A percentile compares a stretch with the other conserved stretches of the same genome.
Evolutionary conservation across 2,113 vertebrate genomes (phyloP).

Genomic region (Oryzias javanicus): DNA sequence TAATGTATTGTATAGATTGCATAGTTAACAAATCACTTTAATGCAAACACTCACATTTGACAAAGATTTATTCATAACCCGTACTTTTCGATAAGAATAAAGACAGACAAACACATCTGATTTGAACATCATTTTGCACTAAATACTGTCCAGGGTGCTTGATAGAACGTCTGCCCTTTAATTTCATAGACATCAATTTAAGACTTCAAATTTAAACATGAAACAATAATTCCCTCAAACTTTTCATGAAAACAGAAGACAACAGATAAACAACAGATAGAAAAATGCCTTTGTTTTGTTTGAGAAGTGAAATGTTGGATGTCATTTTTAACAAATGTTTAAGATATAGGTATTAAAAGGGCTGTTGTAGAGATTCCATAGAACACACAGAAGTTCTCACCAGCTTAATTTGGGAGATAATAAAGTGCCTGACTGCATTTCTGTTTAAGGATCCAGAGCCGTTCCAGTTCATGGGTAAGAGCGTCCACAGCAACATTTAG

Average conservation of each 20-base stretch:
- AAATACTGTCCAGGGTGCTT: slow-evolving; percentile 41
- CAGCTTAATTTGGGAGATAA: slow-evolving; percentile 18
- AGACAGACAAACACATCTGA: background rate
- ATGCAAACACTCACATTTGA: slow-evolving; percentile 50
- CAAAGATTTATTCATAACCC: slow-evolving; percentile 33
- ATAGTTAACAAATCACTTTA: slow-evolving; percentile 20
- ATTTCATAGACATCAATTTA: slow-evolving; percentile 11
- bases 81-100: slow-evolving; percentile 15
- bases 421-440: slow-evolving; percentile 27
- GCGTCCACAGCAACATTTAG: slow-evolving; percentile 22
- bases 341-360: background rate
- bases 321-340: too few relatives aligned
- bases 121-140: slow-evolving; percentile 6
- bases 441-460: background rate
- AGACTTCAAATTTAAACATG: slow-evolving; percentile 27
- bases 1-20: too few relatives aligned
- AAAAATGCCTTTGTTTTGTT: slow-evolving; percentile 33
- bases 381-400: background rate
- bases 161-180: slow-evolving; percentile 18
- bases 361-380: background rate
- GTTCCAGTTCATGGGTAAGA: slow-evolving; percentile 45
- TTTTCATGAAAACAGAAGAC: slow-evolving; percentile 14
- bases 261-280: slow-evolving; percentile 8
- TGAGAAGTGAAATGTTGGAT: slow-evolving; percentile 5
- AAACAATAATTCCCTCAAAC: slow-evolving; percentile 15